Conservation (phyloP, 2,888 invertebrate species). For the Apamea epomidion region DNA sequence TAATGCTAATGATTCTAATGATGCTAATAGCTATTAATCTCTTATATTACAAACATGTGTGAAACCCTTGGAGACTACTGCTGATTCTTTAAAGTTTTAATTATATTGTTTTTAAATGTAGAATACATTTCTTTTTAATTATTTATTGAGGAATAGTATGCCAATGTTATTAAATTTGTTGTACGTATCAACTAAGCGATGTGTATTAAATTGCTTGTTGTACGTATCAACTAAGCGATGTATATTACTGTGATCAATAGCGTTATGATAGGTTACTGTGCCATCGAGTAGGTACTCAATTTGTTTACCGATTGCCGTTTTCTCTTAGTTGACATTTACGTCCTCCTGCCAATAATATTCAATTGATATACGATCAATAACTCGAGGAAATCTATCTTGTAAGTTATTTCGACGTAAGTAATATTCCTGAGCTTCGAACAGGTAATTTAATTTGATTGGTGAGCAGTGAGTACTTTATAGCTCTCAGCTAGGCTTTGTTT, state of each 20-base stretch:
- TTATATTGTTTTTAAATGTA: too few species aligned
- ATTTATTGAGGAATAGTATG: too few species aligned
- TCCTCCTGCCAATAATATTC: conserved; percentile 32
- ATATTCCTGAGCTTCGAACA: conserved; percentile 31
- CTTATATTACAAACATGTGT: too few species aligned
- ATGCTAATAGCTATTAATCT: too few species aligned
- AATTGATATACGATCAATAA: conserved; percentile 62
- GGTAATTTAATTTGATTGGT: conserved; percentile 37
- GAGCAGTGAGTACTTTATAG: conserved; percentile 29
- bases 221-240: too few species aligned
- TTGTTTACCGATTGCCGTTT: conserved; percentile 53
- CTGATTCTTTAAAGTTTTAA: too few species aligned
- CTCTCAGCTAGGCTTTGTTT: conserved; percentile 16
- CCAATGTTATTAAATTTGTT: too few species aligned
- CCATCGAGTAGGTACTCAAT: conserved; percentile 46
- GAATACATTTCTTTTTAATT: too few species aligned
- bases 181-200: too few species aligned
- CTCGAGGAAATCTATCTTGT: conserved; percentile 27
- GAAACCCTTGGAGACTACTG: too few species aligned
- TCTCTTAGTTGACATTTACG: conserved; percentile 65
- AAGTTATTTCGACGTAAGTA: conserved; percentile 29
- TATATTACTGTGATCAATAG: conserved; percentile 50
- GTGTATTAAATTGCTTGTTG: conserved; percentile 18
- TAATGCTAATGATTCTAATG: too few species aligned
- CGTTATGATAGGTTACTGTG: conserved; percentile 49